A percentile compares a stretch with the other conserved stretches of the same genome.
These are phyloP conservation scores for Phymatocera aterrima DNA, from an alignment of 2,888 invertebrate genomes.

Conservation along the genomic window DNA sequence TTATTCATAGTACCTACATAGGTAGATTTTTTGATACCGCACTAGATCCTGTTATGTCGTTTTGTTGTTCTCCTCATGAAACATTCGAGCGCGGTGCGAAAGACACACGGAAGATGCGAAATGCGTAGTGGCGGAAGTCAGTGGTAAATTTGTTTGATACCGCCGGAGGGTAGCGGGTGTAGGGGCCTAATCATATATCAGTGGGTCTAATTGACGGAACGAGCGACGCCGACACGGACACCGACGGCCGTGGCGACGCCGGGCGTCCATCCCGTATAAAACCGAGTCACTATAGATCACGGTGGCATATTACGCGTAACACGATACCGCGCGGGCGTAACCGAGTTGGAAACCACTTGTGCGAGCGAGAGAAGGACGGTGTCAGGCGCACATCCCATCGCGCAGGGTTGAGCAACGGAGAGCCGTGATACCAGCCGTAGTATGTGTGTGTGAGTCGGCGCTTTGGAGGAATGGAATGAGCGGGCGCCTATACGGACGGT, in stretches of 20 bases:
- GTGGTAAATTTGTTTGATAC: constrained; percentile 24
- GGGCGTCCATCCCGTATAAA: constrained; percentile 42
- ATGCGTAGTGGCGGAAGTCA: constrained; percentile 24
- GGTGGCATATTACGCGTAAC: constrained; percentile 68
- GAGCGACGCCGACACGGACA: constrained; percentile 27
- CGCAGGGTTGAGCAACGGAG: constrained; percentile 41
- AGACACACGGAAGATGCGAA: not conserved
- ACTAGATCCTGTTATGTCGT: not conserved
- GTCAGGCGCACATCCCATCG: constrained; percentile 47
- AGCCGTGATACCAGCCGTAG: constrained; percentile 50
- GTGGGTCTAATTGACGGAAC: constrained; percentile 44
- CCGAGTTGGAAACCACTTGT: constrained; percentile 65
- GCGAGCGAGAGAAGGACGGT: constrained; percentile 54
- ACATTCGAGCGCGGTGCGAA: not conserved
- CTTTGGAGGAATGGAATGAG: not conserved
- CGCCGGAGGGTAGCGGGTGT: not conserved
- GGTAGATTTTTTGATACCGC: not conserved
- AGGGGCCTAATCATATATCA: no score
- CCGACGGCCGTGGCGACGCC: constrained; percentile 13
- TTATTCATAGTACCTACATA: not conserved
- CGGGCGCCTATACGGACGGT: constrained; percentile 28
- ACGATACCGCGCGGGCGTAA: constrained; percentile 67
- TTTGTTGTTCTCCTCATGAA: not conserved
- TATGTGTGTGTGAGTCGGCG: constrained; percentile 41
- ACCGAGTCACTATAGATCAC: constrained; percentile 57